A percentile compares a stretch with the other conserved stretches of the same genome.
Evolutionary conservation across 2,888 invertebrate genomes (phyloP).

Genomic region (Lysandra bellargus): DNA sequence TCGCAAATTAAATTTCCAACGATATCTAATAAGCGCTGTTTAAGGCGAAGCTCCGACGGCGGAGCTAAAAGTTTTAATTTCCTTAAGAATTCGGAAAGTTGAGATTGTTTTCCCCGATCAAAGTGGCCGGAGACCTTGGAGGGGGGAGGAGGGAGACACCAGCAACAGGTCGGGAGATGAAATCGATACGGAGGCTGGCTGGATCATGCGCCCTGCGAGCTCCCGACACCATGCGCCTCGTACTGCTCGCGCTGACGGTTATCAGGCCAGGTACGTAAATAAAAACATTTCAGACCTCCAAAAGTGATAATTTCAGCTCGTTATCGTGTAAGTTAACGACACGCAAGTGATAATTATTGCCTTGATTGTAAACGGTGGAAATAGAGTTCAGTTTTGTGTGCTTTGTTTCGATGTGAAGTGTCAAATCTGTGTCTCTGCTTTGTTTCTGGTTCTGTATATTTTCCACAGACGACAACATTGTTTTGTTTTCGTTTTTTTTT

Average conservation of each 20-base stretch:
- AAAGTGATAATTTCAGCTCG: background rate
- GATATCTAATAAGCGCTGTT: slow-evolving; percentile 42
- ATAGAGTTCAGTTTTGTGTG: background rate
- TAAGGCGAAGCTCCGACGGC: slow-evolving; percentile 39
- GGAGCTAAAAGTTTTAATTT: slow-evolving; percentile 64
- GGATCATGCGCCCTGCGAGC: slow-evolving; percentile 65
- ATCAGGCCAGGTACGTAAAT: slow-evolving; percentile 68
- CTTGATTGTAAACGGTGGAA: background rate
- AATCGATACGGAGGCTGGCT: slow-evolving; percentile 73
- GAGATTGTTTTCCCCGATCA: slow-evolving; percentile 70
- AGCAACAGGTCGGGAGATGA: slow-evolving; percentile 71
- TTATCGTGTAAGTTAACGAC: background rate
- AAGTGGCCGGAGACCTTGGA: slow-evolving; percentile 55
- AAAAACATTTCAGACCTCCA: slow-evolving; percentile 39
- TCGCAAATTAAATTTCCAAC: slow-evolving; percentile 37
- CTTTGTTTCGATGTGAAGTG: slow-evolving; percentile 12
- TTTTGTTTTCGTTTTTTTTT: background rate
- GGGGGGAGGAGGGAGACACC: slow-evolving; percentile 52
- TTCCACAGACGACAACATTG: slow-evolving; percentile 16
- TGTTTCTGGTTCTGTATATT: slow-evolving; percentile 13
- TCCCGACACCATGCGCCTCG: slow-evolving; percentile 67
- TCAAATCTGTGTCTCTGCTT: slow-evolving; percentile 22
- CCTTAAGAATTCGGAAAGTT: slow-evolving; percentile 69
- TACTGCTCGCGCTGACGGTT: slow-evolving; percentile 65
- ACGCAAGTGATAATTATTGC: background rate